A percentile compares a stretch with the other conserved stretches of the same genome.
These are phyloP conservation scores for Archips crataeganus DNA, from an alignment of 2,888 invertebrate genomes.

Conservation along the genomic window DNA sequence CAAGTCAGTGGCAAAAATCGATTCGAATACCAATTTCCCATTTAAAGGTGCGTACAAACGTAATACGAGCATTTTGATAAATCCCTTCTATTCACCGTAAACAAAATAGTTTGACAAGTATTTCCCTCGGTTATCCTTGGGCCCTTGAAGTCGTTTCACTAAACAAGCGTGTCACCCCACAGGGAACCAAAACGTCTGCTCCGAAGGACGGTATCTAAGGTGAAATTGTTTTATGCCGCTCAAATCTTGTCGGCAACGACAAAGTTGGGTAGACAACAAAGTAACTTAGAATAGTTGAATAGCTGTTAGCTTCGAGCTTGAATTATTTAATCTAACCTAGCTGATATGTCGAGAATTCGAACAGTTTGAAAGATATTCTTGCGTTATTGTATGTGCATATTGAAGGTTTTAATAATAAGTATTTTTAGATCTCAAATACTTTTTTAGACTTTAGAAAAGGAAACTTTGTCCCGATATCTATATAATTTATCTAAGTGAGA, in stretches of 20 bases:
- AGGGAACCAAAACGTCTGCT: constrained; percentile 15
- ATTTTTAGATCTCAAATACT: too few species aligned
- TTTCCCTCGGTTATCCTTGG: constrained; percentile 21
- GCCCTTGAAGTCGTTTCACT: constrained; percentile 35
- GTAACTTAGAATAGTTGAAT: constrained; percentile 35
- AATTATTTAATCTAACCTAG: constrained; percentile 24
- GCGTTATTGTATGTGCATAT: too few species aligned
- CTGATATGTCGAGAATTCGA: constrained; percentile 5
- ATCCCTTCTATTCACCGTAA: constrained; percentile 9
- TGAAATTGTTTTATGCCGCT: constrained; percentile 36
- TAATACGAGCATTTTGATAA: not conserved
- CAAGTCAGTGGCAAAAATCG: too few species aligned
- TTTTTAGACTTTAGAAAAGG: too few species aligned
- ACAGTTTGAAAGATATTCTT: not conserved
- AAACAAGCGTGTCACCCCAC: constrained; percentile 17
- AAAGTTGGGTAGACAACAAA: constrained; percentile 30
- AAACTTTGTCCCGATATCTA: too few species aligned
- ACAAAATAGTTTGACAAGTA: constrained; percentile 35
- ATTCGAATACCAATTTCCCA: not conserved
- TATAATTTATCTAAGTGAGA: too few species aligned
- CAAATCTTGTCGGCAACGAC: constrained; percentile 27
- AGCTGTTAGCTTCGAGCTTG: constrained; percentile 5
- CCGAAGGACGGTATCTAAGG: constrained; percentile 27
- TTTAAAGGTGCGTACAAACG: not conserved
- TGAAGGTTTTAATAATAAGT: too few species aligned